Evolutionary conservation across 2,113 vertebrate genomes (phyloP), one percentile per base, ranked within the genome.

Genomic region (Oriolus oriolus): DNA sequence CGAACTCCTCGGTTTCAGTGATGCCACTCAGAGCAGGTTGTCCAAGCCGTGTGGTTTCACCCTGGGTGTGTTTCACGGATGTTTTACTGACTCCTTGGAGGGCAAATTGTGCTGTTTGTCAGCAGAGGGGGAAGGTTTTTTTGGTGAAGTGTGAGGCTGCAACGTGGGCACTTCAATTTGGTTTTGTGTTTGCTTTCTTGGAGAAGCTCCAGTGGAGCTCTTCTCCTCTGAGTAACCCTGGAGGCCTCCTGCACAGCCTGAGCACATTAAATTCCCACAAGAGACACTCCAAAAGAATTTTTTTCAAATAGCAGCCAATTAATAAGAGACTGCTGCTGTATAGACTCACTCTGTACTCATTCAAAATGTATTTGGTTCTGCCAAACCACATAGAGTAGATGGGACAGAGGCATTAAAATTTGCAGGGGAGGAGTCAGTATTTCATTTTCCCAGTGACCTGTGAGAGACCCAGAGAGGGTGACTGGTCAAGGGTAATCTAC

Each of bases 221-320:
- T 75, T 79, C 52, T 71, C 44, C 50, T 71, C 56, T 94, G 89
- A 93, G 87, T 87, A 89, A 87, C 52, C 49, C 65, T 4, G 10
- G 65, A 87, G 96, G 81, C 89, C 95, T 95, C 89, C 93, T 89
- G 84, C 53, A 61, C 57, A 70, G 95, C 19, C 84, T 84, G 45
- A 96, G 70, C 74, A 31, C 87, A 79, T 65, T 81, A 78, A 89
- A 89, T 96, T 96, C 95, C 93, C 91, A 93, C 93, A 71, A 57
- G 84, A 95, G 37, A 76, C 65, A 22, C 84, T 94, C 91, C 26
- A 69, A 64, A 87, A 70, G 31, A 31, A 1, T 16, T 59, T 33
- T 53, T 39, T 11, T 53, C 0, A 39, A 87, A 28, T 45, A 95
- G 33, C 81, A 89, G 61, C 39, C 91, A 89, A 75, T 89, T 93